Evolutionary conservation across 2,888 invertebrate genomes (phyloP).

Genomic region (Lasioglossum lativentre): DNA sequence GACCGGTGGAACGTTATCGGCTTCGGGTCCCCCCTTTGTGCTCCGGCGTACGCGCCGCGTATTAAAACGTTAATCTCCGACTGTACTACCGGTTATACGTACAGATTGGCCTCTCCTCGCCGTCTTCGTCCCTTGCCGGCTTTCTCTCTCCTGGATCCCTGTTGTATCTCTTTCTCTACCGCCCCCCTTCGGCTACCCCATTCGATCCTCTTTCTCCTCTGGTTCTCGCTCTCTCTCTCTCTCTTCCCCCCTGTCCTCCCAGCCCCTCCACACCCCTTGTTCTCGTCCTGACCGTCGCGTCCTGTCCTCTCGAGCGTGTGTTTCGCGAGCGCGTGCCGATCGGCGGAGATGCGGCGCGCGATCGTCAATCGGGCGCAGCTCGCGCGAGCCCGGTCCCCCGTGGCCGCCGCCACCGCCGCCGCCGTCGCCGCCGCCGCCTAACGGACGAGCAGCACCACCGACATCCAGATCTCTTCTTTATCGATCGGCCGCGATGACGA

Average conservation of each 20-base stretch:
- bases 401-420: neutral
- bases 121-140: slow-evolving; percentile 44
- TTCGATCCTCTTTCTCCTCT: slow-evolving; percentile 4
- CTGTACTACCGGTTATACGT: slow-evolving; percentile 79
- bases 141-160: slow-evolving; percentile 23
- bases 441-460: neutral
- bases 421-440: neutral
- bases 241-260: neutral
- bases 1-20: slow-evolving; percentile 41
- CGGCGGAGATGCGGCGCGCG: slow-evolving; percentile 12
- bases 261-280: neutral
- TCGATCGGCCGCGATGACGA: slow-evolving; percentile 26
- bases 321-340: slow-evolving; percentile 67
- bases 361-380: slow-evolving; percentile 7
- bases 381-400: neutral
- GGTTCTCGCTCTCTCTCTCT: neutral
- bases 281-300: neutral
- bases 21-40: slow-evolving; percentile 56
- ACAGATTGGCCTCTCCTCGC: slow-evolving; percentile 54
- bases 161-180: slow-evolving; percentile 34
- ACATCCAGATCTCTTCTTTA: slow-evolving; percentile 8
- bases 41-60: slow-evolving; percentile 70
- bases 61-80: slow-evolving; percentile 82
- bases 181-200: slow-evolving; percentile 13
- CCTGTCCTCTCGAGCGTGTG: slow-evolving; percentile 34